Percentiles rank a stretch among this genome's conserved stretches.
Conservation (phyloP, 1,140 invertebrate genomes). For the Laupala kohalensis region DNA sequence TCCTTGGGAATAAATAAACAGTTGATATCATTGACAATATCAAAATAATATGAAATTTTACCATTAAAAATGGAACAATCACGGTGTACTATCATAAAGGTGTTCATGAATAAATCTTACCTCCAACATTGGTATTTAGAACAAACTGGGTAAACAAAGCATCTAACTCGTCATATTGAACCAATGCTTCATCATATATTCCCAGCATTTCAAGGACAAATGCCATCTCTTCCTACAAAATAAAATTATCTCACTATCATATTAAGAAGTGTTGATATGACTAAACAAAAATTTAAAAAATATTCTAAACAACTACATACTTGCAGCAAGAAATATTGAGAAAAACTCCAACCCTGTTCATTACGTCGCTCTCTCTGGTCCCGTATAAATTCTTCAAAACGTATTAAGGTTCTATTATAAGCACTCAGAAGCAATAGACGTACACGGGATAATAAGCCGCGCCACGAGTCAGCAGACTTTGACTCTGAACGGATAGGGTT, state of each 20-base stretch:
- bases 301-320: slow-evolving; percentile 31
- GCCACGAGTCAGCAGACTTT: slow-evolving; percentile 78
- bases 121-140: slow-evolving; percentile 75
- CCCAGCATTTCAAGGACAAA: slow-evolving; percentile 90
- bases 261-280: not conserved
- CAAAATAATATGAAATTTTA: not conserved
- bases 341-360: slow-evolving; percentile 85
- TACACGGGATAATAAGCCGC: slow-evolving; percentile 66
- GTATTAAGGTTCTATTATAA: slow-evolving; percentile 71
- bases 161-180: slow-evolving; percentile 95
- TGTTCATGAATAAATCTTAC: slow-evolving; percentile 31
- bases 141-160: slow-evolving; percentile 94
- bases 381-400: slow-evolving; percentile 84
- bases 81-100: too few relatives aligned
- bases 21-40: too few relatives aligned
- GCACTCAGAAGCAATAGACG: slow-evolving; percentile 71
- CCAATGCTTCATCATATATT: slow-evolving; percentile 82
- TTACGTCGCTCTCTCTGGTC: slow-evolving; percentile 80
- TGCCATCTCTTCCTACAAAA: slow-evolving; percentile 79
- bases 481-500: slow-evolving; percentile 83
- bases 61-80: not conserved
- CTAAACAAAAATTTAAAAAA: slow-evolving; percentile 3
- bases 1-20: too few relatives aligned
- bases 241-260: slow-evolving; percentile 23
- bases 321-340: slow-evolving; percentile 84